Conservation (phyloP, 2,888 invertebrate species). For the Sipha maydis region DNA sequence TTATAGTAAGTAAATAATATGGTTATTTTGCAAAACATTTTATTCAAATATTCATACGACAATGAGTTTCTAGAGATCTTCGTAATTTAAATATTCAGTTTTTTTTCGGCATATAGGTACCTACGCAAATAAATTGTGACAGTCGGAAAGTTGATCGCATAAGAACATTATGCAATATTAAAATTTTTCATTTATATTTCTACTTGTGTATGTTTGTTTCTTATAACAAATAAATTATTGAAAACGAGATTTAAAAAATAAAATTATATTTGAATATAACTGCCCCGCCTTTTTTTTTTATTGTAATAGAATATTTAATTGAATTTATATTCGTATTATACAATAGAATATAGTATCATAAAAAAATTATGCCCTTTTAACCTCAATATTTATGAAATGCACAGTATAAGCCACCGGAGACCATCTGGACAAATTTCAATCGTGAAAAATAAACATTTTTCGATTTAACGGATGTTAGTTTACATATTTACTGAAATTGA, state of each 20-base stretch:
- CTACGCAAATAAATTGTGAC: slow-evolving; percentile 20
- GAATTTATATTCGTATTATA: neutral
- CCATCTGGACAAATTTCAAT: neutral
- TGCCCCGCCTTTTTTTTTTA: neutral
- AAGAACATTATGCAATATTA: slow-evolving; percentile 36
- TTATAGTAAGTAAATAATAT: neutral
- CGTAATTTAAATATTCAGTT: slow-evolving; percentile 28
- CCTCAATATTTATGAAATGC: neutral
- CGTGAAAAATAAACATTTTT: neutral
- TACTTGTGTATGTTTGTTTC: neutral
- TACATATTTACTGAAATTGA: no score
- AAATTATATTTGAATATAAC: slow-evolving; percentile 16
- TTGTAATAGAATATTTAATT: neutral
- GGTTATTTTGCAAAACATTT: slow-evolving; percentile 6
- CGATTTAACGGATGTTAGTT: no score
- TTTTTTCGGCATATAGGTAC: neutral
- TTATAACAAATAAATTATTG: neutral
- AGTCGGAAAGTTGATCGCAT: slow-evolving; percentile 42
- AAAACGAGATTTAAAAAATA: slow-evolving; percentile 34
- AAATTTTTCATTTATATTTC: neutral
- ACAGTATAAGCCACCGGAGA: neutral
- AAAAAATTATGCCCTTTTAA: neutral
- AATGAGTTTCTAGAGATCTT: neutral
- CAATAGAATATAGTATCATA: neutral
- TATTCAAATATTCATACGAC: slow-evolving; percentile 11